Conservation (phyloP, 2,113 vertebrate genomes). For the Phodopus roborovskii region DNA sequence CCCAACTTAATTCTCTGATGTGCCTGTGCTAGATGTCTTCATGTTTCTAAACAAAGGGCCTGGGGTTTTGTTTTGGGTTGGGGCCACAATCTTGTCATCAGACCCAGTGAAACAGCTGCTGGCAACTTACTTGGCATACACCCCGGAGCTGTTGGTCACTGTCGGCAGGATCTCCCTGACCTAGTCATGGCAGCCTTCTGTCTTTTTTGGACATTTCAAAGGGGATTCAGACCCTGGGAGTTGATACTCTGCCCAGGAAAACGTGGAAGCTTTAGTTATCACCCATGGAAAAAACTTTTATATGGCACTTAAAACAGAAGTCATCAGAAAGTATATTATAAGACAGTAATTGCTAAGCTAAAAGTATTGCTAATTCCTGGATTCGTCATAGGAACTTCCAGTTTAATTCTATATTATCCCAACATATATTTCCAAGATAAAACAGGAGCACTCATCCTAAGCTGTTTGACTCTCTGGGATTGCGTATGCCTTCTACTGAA, state of each 20-base stretch:
- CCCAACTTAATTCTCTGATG: neutral
- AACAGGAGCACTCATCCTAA: neutral
- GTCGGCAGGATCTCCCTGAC: neutral
- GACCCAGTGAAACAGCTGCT: neutral
- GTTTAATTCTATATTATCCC: conserved; percentile 41
- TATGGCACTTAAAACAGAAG: conserved; percentile 60
- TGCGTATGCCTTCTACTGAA: conserved; percentile 45
- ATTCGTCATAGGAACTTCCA: conserved; percentile 56
- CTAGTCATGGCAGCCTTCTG: neutral
- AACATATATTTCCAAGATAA: conserved; percentile 51
- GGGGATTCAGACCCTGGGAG: neutral
- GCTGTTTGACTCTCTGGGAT: neutral
- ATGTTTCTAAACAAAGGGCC: neutral
- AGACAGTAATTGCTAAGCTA: conserved; percentile 59
- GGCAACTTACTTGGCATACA: neutral
- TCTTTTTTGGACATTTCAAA: conserved; percentile 29
- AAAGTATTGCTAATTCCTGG: conserved; percentile 66
- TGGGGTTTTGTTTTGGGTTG: neutral
- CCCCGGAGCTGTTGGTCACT: neutral
- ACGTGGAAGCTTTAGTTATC: conserved; percentile 22
- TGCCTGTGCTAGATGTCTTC: neutral
- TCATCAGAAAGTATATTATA: conserved; percentile 65
- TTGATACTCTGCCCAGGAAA: conserved; percentile 46
- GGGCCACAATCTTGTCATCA: neutral
- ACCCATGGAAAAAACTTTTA: conserved; percentile 63